A percentile compares a stretch with the other conserved stretches of the same genome.
Conservation (phyloP, 1,140 invertebrate genomes). For the Heliconius melpomene region DNA sequence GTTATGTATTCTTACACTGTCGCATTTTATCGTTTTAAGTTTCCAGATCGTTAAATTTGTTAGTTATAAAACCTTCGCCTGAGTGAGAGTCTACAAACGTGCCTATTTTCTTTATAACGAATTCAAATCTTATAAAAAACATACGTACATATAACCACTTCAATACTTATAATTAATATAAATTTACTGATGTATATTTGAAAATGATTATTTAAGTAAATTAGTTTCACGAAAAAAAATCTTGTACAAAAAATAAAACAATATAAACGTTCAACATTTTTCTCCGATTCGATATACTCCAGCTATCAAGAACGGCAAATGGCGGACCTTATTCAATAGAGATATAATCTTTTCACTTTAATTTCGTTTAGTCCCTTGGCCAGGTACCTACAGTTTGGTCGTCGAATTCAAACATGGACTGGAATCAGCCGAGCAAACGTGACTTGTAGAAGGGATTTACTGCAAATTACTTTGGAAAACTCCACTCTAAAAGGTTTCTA, state of each 20-base stretch:
- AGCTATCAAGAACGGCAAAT: slow-evolving; percentile 6
- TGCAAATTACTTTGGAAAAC: slow-evolving; percentile 42
- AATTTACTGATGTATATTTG: too few relatives aligned
- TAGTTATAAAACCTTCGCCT: too few relatives aligned
- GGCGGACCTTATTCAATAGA: slow-evolving; percentile 53
- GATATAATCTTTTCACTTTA: slow-evolving; percentile 54
- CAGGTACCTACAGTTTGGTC: slow-evolving; percentile 16
- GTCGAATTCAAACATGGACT: neutral
- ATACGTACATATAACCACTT: too few relatives aligned
- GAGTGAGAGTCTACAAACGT: too few relatives aligned
- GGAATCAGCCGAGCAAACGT: slow-evolving; percentile 33
- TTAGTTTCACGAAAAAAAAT: too few relatives aligned
- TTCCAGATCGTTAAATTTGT: too few relatives aligned
- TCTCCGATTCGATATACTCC: slow-evolving; percentile 4
- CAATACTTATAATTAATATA: too few relatives aligned
- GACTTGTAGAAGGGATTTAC: slow-evolving; percentile 39
- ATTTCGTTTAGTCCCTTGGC: slow-evolving; percentile 26
- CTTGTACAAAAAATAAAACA: neutral
- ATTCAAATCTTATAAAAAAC: too few relatives aligned
- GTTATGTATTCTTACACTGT: too few relatives aligned
- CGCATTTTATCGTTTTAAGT: too few relatives aligned
- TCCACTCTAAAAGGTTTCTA: slow-evolving; percentile 9
- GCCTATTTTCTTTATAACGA: too few relatives aligned
- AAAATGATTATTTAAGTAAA: neutral
- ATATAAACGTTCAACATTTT: neutral